Evolutionary conservation across 2,888 invertebrate genomes (phyloP).

Genomic region (Oscheius sp.): DNA sequence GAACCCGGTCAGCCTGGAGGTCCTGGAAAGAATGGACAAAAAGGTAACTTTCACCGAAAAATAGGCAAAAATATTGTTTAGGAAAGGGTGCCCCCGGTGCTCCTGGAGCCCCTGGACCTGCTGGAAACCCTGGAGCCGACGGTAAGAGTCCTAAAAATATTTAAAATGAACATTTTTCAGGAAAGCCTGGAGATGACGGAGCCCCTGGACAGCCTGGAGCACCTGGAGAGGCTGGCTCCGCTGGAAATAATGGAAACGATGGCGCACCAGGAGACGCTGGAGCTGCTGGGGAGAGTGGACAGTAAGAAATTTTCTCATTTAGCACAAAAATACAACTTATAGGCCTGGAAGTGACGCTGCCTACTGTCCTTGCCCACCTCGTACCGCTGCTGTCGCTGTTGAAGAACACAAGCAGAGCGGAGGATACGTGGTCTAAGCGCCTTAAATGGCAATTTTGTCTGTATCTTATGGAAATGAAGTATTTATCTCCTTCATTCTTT

Average conservation of each 20-base stretch:
- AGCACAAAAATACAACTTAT: constrained; percentile 32
- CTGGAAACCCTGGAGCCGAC: constrained; percentile 33
- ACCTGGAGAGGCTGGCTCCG: constrained; percentile 52
- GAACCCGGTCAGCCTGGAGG: constrained; percentile 12
- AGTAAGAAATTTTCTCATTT: constrained; percentile 9
- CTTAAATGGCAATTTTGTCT: too few relatives aligned
- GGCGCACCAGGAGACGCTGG: constrained; percentile 55
- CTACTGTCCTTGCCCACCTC: constrained; percentile 41
- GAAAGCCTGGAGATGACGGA: too few relatives aligned
- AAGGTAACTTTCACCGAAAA: constrained; percentile 11
- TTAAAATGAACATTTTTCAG: too few relatives aligned
- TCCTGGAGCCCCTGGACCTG: constrained; percentile 55
- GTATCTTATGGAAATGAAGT: too few relatives aligned
- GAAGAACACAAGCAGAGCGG: neutral
- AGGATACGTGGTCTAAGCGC: neutral
- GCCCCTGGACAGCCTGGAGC: too few relatives aligned
- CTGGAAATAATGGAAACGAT: constrained; percentile 53
- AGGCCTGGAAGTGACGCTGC: constrained; percentile 51
- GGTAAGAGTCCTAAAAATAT: too few relatives aligned
- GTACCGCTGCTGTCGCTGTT: neutral
- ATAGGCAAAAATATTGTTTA: too few relatives aligned
- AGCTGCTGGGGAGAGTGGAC: constrained; percentile 56
- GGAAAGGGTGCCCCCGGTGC: constrained; percentile 30
- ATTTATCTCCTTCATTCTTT: too few relatives aligned
- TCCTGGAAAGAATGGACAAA: constrained; percentile 12